Conservation (phyloP, 2,113 vertebrate genomes). For the Capreolus pygargus region DNA sequence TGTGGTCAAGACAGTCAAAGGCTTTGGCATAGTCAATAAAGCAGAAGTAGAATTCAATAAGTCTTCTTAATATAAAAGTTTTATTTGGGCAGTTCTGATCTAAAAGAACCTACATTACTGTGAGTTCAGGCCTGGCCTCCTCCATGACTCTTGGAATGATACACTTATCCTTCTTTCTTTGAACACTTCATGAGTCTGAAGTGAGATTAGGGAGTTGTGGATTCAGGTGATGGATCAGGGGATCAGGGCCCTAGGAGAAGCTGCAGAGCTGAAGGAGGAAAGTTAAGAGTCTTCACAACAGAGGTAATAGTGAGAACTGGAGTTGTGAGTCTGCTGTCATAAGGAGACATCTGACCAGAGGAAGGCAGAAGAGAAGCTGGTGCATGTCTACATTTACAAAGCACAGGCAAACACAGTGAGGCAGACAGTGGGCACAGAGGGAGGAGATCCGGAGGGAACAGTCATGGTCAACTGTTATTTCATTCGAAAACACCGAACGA, state of each 20-base stretch:
- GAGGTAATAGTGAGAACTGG: neutral
- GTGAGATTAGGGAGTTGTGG: neutral
- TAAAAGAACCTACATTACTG: neutral
- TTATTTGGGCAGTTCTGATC: neutral
- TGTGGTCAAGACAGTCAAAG: neutral
- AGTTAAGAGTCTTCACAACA: neutral
- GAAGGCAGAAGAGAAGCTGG: neutral
- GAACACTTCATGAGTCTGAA: neutral
- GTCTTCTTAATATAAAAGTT: neutral
- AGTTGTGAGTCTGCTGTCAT: neutral
- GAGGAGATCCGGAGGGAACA: neutral
- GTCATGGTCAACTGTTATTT: neutral
- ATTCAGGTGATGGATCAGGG: neutral
- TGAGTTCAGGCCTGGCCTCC: neutral
- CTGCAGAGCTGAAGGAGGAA: neutral
- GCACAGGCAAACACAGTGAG: neutral
- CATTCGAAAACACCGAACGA: neutral
- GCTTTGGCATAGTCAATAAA: neutral
- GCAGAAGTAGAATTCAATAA: neutral
- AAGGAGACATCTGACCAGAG: neutral
- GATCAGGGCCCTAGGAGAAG: neutral
- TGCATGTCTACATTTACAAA: neutral
- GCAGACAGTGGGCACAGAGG: neutral
- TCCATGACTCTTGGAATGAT: neutral
- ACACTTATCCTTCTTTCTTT: neutral